These are phyloP conservation scores for Volucella zonaria DNA, from an alignment of 2,888 invertebrate species.

Conservation along the genomic window DNA sequence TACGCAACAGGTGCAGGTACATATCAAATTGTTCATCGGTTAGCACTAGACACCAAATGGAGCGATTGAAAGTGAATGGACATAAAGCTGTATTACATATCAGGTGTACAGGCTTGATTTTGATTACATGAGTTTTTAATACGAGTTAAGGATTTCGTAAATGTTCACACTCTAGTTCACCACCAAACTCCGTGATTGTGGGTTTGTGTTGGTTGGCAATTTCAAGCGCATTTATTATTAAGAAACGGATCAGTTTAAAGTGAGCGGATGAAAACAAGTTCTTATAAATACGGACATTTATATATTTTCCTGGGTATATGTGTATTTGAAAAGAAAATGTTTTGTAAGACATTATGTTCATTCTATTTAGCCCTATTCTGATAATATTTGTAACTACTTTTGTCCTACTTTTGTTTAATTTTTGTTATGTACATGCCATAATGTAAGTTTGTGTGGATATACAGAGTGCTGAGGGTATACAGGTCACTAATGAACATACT, in stretches of 20 bases:
- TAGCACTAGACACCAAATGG: neutral
- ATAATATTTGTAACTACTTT: no score
- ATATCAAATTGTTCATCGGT: neutral
- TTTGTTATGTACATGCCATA: no score
- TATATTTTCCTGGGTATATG: no score
- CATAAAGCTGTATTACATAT: conserved; percentile 17
- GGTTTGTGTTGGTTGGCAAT: neutral
- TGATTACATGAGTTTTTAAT: neutral
- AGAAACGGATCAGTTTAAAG: conserved; percentile 7
- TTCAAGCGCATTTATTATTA: neutral
- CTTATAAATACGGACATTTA: neutral
- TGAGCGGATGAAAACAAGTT: neutral
- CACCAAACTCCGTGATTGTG: neutral
- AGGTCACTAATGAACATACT: no score
- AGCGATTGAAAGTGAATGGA: neutral
- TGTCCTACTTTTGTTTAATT: no score
- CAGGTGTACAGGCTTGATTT: neutral
- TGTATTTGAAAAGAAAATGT: no score
- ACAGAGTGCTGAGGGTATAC: no score
- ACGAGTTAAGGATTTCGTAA: conserved; percentile 22
- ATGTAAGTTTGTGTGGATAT: no score
- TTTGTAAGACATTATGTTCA: no score
- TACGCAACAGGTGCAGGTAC: neutral
- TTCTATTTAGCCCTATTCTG: no score
- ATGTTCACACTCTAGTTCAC: conserved; percentile 37